These are phyloP conservation scores for Blera fallax DNA, from an alignment of 2,888 invertebrate species.

Conservation along the genomic window DNA sequence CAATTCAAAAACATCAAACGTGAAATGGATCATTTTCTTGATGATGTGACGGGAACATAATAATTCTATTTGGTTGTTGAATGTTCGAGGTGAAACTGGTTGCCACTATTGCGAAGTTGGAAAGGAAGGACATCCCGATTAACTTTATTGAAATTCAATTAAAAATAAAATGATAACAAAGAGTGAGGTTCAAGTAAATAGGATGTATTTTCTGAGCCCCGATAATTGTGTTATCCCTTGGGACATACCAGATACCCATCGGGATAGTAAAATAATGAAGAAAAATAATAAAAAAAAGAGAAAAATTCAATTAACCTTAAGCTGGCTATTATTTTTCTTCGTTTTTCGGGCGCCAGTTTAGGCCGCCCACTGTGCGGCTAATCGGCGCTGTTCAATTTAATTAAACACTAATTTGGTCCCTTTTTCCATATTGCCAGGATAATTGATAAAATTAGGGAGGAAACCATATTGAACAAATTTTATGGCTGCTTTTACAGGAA, in stretches of 20 bases:
- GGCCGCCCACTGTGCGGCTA: slow-evolving; percentile 15
- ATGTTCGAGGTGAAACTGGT: neutral
- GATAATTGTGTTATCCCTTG: slow-evolving; percentile 38
- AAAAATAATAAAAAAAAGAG: slow-evolving; percentile 24
- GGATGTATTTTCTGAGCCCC: neutral
- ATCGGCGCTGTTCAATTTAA: slow-evolving; percentile 47
- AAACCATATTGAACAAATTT: slow-evolving; percentile 41
- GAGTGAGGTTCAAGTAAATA: neutral
- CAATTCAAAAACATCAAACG: slow-evolving; percentile 49
- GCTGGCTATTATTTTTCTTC: slow-evolving; percentile 7
- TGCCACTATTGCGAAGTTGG: neutral
- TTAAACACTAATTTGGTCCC: slow-evolving; percentile 37
- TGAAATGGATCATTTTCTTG: slow-evolving; percentile 48
- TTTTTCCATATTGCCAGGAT: slow-evolving; percentile 41
- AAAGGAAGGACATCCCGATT: slow-evolving; percentile 3
- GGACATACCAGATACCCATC: neutral
- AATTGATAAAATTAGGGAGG: slow-evolving; percentile 43
- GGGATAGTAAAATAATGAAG: slow-evolving; percentile 18
- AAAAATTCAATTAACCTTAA: slow-evolving; percentile 58
- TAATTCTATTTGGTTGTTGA: slow-evolving; percentile 20
- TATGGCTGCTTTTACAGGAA: slow-evolving; percentile 16
- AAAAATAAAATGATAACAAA: slow-evolving; percentile 15
- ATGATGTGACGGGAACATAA: slow-evolving; percentile 43
- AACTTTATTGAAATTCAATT: slow-evolving; percentile 50
- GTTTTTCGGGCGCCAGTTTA: neutral